Percentiles rank a stretch among this genome's conserved stretches.
These are phyloP conservation scores for Nasua narica DNA, from an alignment of 2,797 vertebrate genomes.

Conservation along the genomic window DNA sequence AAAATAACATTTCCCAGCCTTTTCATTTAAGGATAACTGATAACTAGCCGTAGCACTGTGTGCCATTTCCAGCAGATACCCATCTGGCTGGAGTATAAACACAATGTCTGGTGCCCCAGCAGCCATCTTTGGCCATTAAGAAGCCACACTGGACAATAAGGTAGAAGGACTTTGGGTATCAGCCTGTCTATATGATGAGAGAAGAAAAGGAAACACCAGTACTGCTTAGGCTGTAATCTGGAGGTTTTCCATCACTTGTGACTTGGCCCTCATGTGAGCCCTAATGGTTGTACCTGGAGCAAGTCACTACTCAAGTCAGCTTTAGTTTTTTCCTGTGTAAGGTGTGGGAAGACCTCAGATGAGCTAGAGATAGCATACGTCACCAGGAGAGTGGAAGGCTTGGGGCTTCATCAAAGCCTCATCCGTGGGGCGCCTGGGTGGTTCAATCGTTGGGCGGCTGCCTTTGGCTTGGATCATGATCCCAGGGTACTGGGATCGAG, in stretches of 20 bases:
- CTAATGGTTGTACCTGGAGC: too few relatives aligned
- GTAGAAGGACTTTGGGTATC: not conserved
- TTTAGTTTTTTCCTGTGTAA: not conserved
- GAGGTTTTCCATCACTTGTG: not conserved
- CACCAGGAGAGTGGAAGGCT: not conserved
- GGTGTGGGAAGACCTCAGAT: too few relatives aligned
- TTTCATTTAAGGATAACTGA: not conserved
- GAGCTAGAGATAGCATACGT: not conserved
- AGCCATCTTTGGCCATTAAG: not conserved
- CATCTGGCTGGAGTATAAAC: not conserved
- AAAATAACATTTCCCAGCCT: not conserved
- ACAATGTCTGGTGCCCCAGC: not conserved
- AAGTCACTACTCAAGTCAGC: not conserved
- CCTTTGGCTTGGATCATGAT: too few relatives aligned
- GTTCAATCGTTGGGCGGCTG: too few relatives aligned
- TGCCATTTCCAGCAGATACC: not conserved
- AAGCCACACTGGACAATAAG: not conserved
- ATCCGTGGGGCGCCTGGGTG: too few relatives aligned
- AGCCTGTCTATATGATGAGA: not conserved
- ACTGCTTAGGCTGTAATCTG: not conserved
- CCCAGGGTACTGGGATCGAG: too few relatives aligned
- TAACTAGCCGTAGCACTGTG: too few relatives aligned
- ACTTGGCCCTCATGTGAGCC: not conserved
- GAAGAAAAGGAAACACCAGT: accelerated
- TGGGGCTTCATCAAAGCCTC: not conserved